Evolutionary conservation across 2,113 vertebrate species (phyloP).

Genomic region (Xenopus laevis): DNA sequence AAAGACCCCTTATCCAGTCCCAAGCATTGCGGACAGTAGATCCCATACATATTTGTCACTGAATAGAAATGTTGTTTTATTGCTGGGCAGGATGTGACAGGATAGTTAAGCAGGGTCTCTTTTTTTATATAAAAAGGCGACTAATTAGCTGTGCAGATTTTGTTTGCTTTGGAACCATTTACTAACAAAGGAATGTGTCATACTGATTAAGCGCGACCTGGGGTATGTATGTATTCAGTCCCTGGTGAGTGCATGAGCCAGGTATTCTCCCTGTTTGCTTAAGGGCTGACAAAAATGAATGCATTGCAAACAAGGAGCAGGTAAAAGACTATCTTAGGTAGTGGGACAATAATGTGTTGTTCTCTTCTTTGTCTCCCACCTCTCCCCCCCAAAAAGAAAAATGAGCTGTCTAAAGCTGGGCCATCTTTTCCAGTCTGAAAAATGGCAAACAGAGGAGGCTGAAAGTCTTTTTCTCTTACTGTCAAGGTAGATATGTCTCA

Average conservation of each 20-base stretch:
- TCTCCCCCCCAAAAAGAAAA: constrained; percentile 2
- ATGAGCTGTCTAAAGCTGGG: constrained; percentile 39
- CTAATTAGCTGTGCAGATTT: constrained; percentile 73
- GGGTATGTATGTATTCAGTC: constrained; percentile 68
- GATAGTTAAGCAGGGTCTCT: constrained; percentile 61
- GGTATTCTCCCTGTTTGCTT: constrained; percentile 72
- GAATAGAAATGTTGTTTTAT: constrained; percentile 40
- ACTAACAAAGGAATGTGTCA: constrained; percentile 78
- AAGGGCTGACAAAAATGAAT: constrained; percentile 63
- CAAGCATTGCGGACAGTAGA: too few species aligned
- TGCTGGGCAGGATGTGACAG: constrained; percentile 68
- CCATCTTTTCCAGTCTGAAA: constrained; percentile 24
- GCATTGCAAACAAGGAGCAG: constrained; percentile 60
- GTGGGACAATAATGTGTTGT: constrained; percentile 36
- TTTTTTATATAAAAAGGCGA: constrained; percentile 48
- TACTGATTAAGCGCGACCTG: constrained; percentile 69
- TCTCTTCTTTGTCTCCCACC: neutral
- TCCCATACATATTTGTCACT: too few species aligned
- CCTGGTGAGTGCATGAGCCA: constrained; percentile 68
- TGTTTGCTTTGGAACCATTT: constrained; percentile 76
- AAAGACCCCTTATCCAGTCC: too few species aligned
- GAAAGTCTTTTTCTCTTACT: constrained; percentile 13
- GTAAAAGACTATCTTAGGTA: constrained; percentile 53
- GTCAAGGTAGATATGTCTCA: constrained; percentile 8
- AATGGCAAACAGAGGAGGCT: constrained; percentile 24